Evolutionary conservation across 37 sponge, comb jelly and placozoan species (phyloP).

Genomic region (Cliona cf. orientalis): DNA sequence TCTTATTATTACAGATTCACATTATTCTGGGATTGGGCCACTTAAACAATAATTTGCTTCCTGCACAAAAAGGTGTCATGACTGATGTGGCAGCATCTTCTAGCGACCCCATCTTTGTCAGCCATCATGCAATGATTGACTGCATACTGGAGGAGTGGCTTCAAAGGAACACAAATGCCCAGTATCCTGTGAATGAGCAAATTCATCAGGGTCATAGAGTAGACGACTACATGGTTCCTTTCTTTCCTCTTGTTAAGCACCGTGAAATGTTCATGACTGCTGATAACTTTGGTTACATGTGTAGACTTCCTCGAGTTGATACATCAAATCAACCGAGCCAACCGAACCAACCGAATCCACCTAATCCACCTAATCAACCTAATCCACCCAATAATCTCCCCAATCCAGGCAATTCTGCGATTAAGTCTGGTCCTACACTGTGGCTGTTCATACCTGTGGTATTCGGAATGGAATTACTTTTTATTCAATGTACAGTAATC

Average conservation of each 20-base stretch:
- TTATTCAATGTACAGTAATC: too few relatives aligned
- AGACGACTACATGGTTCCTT: conserved; percentile 51
- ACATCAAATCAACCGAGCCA: too few relatives aligned
- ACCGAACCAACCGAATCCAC: too few relatives aligned
- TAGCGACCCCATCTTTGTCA: conserved; percentile 73
- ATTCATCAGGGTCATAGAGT: conserved; percentile 37
- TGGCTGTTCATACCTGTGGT: too few relatives aligned
- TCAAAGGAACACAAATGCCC: conserved; percentile 12
- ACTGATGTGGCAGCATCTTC: conserved; percentile 57
- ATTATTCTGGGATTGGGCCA: conserved; percentile 38
- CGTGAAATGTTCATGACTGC: conserved; percentile 46
- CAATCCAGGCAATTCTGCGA: too few relatives aligned
- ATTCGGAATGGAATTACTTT: too few relatives aligned
- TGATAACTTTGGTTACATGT: conserved; percentile 56
- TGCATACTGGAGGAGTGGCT: conserved; percentile 67
- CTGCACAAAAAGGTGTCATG: conserved; percentile 27
- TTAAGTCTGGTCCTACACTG: too few relatives aligned
- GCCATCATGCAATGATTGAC: conserved; percentile 73
- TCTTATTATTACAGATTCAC: conserved; percentile 31
- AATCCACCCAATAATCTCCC: too few relatives aligned
- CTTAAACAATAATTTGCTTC: neutral
- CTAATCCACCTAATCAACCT: too few relatives aligned
- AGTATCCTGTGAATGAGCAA: neutral
- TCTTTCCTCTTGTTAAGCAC: conserved; percentile 66
- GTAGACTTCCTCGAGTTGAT: conserved; percentile 13